Percentiles rank a stretch among this genome's conserved stretches.
phyloP scores from a whole-genome alignment of 2,888 invertebrate species.

The Dryocosmus kuriphilus region DNA sequence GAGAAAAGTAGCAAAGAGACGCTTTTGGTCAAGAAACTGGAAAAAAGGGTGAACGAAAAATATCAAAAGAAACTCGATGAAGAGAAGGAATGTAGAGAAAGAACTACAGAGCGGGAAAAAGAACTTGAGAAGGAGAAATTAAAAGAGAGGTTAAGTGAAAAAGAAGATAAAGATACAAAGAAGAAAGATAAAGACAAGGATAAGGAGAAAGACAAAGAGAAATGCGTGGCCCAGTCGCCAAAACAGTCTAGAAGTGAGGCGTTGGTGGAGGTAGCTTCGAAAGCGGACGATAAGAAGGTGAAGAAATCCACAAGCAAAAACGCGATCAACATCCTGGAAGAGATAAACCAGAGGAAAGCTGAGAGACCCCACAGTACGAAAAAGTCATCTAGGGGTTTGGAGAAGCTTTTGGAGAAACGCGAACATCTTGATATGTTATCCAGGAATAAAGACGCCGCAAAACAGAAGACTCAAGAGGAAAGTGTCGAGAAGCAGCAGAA shows the following conservation, averaged over 20 bases:
- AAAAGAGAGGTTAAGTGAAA: slow-evolving; percentile 38
- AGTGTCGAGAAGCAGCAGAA: slow-evolving; percentile 10
- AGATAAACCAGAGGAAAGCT: slow-evolving; percentile 75
- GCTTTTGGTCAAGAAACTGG: slow-evolving; percentile 72
- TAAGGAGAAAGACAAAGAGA: slow-evolving; percentile 39
- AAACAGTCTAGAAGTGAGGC: slow-evolving; percentile 41
- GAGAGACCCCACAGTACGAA: slow-evolving; percentile 79
- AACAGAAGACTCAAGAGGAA: slow-evolving; percentile 52
- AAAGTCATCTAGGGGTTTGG: slow-evolving; percentile 81
- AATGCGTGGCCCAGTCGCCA: slow-evolving; percentile 46
- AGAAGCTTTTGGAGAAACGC: slow-evolving; percentile 80
- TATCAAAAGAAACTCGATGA: slow-evolving; percentile 51
- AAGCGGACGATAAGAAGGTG: slow-evolving; percentile 65
- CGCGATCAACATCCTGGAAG: slow-evolving; percentile 71
- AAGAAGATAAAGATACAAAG: slow-evolving; percentile 41
- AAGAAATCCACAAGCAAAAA: slow-evolving; percentile 67
- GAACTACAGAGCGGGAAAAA: slow-evolving; percentile 59
- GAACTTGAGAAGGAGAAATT: slow-evolving; percentile 60
- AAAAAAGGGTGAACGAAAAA: slow-evolving; percentile 69
- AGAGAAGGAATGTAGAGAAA: slow-evolving; percentile 22
- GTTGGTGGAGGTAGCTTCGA: slow-evolving; percentile 47
- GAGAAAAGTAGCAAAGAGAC: slow-evolving; percentile 72
- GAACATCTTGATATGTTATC: slow-evolving; percentile 77
- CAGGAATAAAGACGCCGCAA: slow-evolving; percentile 66
- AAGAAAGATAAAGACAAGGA: slow-evolving; percentile 53